Evolutionary conservation across 2,797 vertebrate genomes (phyloP).

Genomic region (Hirundo rustica): DNA sequence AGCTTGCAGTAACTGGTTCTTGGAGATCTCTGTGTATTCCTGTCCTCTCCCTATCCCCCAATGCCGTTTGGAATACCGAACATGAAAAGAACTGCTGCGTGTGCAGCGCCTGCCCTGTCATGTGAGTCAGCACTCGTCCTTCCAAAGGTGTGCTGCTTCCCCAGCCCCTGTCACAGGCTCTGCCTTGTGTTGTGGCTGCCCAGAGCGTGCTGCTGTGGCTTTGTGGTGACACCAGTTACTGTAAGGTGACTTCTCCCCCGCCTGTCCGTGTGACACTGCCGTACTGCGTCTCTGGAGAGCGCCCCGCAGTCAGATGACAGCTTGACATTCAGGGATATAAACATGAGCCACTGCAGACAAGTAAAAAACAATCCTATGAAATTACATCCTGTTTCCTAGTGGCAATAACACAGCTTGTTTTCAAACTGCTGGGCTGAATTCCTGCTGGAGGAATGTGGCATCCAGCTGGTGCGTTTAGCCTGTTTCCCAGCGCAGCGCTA

Average conservation of each 20-base stretch:
- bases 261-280: neutral
- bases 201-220: neutral
- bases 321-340: slow-evolving; percentile 51
- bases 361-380: slow-evolving; percentile 65
- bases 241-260: neutral
- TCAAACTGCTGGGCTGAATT: slow-evolving; percentile 21
- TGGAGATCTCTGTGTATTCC: neutral
- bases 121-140: neutral
- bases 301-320: slow-evolving; percentile 46
- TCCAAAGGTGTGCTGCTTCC: neutral
- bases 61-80: neutral
- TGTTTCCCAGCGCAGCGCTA: neutral
- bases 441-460: neutral
- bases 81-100: neutral
- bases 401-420: slow-evolving; percentile 49
- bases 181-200: neutral
- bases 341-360: slow-evolving; percentile 21
- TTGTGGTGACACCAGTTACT: neutral
- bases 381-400: slow-evolving; percentile 63
- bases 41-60: neutral
- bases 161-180: neutral
- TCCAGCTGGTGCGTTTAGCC: neutral
- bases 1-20: slow-evolving; percentile 19
- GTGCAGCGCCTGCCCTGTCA: neutral
- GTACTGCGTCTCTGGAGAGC: neutral